Base-by-base conservation (phyloP, 1,140 invertebrate species). In the Sitobion miscanthi region DNA sequence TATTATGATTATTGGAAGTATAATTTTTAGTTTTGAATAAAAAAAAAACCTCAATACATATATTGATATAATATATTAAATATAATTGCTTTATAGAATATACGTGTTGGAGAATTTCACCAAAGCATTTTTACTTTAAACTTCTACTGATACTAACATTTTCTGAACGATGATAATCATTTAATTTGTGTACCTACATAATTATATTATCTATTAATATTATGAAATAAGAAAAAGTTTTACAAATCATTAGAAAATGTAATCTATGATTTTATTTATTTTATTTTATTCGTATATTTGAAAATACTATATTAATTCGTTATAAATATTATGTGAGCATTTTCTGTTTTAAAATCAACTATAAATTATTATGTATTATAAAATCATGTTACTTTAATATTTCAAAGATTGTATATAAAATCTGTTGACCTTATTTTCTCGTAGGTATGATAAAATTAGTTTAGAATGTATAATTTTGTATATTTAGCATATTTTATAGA, bases 391-490 rank as follows among this genome's bases (percentile, higher is more conserved):
- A n/a, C 11, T 17, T 77, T 17, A n/a, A 77, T n/a, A 77, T 35
- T n/a, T 77, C 7, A 5, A n/a, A 35, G n/a, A 77, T 17, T 1
- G n/a, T 69, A n/a, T 77, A 17, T 17, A 35, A n/a, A 77, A 77
- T 77, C 14, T 77, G 30, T 77, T 77, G 62, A 77, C 30, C 62
- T 77, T 35, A n/a, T 77, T 77, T 77, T n/a, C n/a, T n/a, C 17
- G 62, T 35, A 77, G 30, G 5, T 17, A 77, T 77, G 14, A n/a
- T n/a, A 77, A 77, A 77, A 77, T 77, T 77, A 77, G 30, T 77
- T n/a, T n/a, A 77, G n/a, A 77, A 77, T 77, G 62, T 77, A 77
- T 77, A 77, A 77, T 77, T n/a, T 77, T n/a, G 23, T 77, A 35
- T n/a, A 77, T 77, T 77, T n/a, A 69, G 5, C 62, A 77, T 77